A percentile compares a stretch with the other conserved stretches of the same genome.
These are phyloP conservation scores for Megaceryle torquata DNA, from an alignment of 2,113 vertebrate genomes.

Conservation along the genomic window DNA sequence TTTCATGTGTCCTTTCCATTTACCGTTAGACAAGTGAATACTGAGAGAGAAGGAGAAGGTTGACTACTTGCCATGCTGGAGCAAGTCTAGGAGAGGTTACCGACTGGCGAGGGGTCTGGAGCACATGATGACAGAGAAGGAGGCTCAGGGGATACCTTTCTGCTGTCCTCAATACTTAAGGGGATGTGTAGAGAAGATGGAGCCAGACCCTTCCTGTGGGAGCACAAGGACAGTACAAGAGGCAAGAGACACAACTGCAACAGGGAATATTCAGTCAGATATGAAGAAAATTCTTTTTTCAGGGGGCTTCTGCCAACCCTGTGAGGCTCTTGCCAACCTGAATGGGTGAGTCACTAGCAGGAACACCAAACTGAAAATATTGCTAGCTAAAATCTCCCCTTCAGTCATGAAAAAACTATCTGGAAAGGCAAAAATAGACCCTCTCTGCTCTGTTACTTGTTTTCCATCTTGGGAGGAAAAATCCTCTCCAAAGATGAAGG, in stretches of 20 bases:
- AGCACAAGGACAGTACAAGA: not conserved
- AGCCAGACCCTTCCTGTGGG: not conserved
- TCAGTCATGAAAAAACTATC: not conserved
- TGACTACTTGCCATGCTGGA: conserved; percentile 8
- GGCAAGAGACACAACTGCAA: not conserved
- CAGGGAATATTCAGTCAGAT: not conserved
- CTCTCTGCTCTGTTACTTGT: not conserved
- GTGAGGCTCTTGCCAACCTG: not conserved
- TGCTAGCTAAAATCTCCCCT: not conserved
- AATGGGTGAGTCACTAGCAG: not conserved
- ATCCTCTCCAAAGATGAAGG: not conserved
- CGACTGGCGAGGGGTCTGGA: not conserved
- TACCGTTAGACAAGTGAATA: not conserved
- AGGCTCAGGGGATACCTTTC: not conserved
- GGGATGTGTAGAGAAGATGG: not conserved
- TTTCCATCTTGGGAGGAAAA: not conserved
- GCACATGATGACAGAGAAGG: not conserved
- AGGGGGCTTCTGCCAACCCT: not conserved
- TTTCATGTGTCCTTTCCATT: not conserved
- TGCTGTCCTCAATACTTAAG: not conserved
- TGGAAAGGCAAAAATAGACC: not conserved
- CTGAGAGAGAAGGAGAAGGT: not conserved
- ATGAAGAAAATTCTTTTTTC: not conserved
- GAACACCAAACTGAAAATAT: not conserved
- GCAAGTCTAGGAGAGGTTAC: not conserved